These are phyloP conservation scores for Tenodera sinensis DNA, from an alignment of 2,888 invertebrate species.

Conservation along the genomic window DNA sequence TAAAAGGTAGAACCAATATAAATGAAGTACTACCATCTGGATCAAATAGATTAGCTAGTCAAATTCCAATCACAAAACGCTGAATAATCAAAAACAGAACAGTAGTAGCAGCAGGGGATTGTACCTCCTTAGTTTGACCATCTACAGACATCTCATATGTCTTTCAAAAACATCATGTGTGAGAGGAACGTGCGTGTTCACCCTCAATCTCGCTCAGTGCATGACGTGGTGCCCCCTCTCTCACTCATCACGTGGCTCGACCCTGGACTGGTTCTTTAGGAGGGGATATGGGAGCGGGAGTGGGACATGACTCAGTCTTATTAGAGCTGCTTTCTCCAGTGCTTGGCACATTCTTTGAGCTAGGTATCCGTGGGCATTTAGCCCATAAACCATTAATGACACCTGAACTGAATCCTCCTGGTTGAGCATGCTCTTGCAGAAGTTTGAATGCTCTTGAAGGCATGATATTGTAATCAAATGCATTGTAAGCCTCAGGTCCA, in stretches of 20 bases:
- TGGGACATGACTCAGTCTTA: conserved; percentile 2
- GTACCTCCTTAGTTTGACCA: conserved; percentile 23
- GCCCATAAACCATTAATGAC: conserved; percentile 52
- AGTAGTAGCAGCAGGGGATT: conserved; percentile 6
- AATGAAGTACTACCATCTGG: conserved; percentile 19
- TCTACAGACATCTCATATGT: conserved; percentile 27
- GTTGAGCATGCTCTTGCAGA: conserved; percentile 49
- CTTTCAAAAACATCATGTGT: conserved; percentile 24
- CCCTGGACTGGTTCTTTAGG: conserved; percentile 4
- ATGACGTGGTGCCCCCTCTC: conserved; percentile 7
- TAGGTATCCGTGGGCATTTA: conserved; percentile 60
- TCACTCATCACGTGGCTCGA: conserved; percentile 22
- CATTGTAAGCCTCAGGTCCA: conserved; percentile 32
- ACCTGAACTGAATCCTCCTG: conserved; percentile 40
- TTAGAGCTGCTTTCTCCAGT: neutral
- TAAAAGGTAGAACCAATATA: conserved; percentile 24
- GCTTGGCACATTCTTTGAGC: conserved; percentile 49
- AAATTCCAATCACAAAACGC: conserved; percentile 23
- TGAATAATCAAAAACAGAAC: conserved; percentile 1
- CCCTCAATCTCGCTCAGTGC: conserved; percentile 8
- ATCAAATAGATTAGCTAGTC: conserved; percentile 18
- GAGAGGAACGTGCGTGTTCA: conserved; percentile 21
- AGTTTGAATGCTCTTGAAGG: conserved; percentile 57
- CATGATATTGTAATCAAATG: conserved; percentile 48
- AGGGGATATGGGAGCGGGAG: neutral